These are phyloP conservation scores for Sarcophilus harrisii DNA, from an alignment of 2,797 vertebrate genomes.

Conservation along the genomic window DNA sequence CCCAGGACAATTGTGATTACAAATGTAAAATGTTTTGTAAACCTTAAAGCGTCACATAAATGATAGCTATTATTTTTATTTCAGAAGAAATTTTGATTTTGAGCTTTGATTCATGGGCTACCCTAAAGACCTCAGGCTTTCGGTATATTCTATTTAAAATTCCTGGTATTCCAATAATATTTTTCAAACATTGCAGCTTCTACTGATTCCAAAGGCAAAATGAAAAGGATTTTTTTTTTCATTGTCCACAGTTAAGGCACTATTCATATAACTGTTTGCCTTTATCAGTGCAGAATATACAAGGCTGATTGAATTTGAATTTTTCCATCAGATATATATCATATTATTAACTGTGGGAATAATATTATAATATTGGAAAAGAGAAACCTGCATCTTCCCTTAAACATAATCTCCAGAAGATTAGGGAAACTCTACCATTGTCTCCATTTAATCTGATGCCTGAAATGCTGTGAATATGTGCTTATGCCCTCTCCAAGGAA, in stretches of 20 bases:
- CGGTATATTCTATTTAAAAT: conserved; percentile 35
- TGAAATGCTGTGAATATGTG: not conserved
- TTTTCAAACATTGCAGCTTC: conserved; percentile 7
- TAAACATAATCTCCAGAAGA: conserved; percentile 61
- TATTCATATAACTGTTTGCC: conserved; percentile 2
- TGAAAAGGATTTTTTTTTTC: conserved; percentile 49
- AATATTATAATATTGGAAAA: not conserved
- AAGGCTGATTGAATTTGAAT: conserved; percentile 54
- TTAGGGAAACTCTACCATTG: conserved; percentile 50
- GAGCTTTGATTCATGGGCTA: not conserved
- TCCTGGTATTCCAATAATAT: conserved; percentile 18
- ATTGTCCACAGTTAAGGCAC: conserved; percentile 1
- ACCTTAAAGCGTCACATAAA: not conserved
- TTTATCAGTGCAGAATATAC: conserved; percentile 38
- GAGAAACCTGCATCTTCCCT: conserved; percentile 55
- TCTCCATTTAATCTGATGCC: conserved; percentile 25
- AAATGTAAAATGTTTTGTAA: not conserved
- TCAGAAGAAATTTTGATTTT: not conserved
- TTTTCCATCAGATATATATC: not conserved
- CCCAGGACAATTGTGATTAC: not conserved
- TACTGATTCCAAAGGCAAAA: conserved; percentile 42
- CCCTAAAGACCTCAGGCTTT: not conserved
- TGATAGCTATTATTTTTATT: not conserved
- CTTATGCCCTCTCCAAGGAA: not conserved
- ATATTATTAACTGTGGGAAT: not conserved